Evolutionary conservation across 2,888 invertebrate species (phyloP), one percentile per base, ranked within the genome.

Genomic region (Pilophorus perplexus): DNA sequence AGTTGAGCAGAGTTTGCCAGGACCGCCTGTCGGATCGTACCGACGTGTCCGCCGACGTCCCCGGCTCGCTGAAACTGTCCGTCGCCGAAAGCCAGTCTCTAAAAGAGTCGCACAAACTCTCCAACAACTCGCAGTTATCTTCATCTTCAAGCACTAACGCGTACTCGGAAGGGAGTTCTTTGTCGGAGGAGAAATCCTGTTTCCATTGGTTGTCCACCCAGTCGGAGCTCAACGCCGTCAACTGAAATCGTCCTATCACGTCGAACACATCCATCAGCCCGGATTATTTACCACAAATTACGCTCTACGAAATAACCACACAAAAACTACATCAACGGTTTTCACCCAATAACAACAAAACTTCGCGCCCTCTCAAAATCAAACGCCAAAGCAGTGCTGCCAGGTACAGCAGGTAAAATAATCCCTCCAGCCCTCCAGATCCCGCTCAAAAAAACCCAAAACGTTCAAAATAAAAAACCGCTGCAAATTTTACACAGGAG

Each of bases 211-310:
- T 38, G 22, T 69, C 50, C 18, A 72, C 69, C 71, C 71, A 71
- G 12, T 70, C 70, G 5, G 37, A n/a, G 4, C 70, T 68, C 10
- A 72, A 28, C 3, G 67, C 33, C 14, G 71, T 66, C n/a, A 72
- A 40, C 25, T 70, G 67, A 40, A 72, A 71, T 40, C 67, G 69
- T 8, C 48, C 42, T 46, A 71, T 55, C 12, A 66, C 54, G 33
- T 71, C 69, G 16, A 66, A 66, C 20, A 71, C 44, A 50, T 71
- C 70, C 70, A 71, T 71, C n/a, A n/a, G n/a, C n/a, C n/a, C n/a
- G n/a, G n/a, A n/a, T n/a, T n/a, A n/a, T n/a, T n/a, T n/a, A n/a
- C n/a, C n/a, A n/a, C n/a, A n/a, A n/a, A n/a, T n/a, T n/a, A n/a
- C n/a, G n/a, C n/a, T n/a, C n/a, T n/a, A n/a, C n/a, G n/a, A n/a